These are phyloP conservation scores for Endotricha flammealis DNA, from an alignment of 2,888 invertebrate genomes.

Conservation along the genomic window DNA sequence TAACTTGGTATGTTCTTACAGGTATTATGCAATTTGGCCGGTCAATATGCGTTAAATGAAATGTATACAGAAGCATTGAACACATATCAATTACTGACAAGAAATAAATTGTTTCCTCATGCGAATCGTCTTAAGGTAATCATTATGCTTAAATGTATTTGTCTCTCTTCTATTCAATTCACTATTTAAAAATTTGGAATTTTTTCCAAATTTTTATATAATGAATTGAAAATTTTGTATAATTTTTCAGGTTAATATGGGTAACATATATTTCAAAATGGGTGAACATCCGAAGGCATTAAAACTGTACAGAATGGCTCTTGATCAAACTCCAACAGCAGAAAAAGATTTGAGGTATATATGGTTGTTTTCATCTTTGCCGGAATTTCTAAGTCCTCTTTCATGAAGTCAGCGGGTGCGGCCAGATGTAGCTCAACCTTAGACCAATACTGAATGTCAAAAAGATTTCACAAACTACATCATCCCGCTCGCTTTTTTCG, in stretches of 20 bases:
- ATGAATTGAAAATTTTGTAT: neutral
- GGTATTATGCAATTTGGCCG: slow-evolving; percentile 97
- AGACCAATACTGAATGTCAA: no score
- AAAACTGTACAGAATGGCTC: slow-evolving; percentile 98
- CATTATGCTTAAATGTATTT: neutral
- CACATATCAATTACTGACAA: slow-evolving; percentile 95
- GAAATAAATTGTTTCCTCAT: slow-evolving; percentile 95
- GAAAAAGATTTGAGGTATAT: slow-evolving; percentile 92
- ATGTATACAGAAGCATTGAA: slow-evolving; percentile 97
- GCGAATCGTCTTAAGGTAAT: slow-evolving; percentile 92
- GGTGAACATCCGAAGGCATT: slow-evolving; percentile 96
- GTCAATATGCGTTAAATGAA: slow-evolving; percentile 95
- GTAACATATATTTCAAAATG: slow-evolving; percentile 97
- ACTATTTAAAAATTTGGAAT: neutral
- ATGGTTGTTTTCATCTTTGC: neutral
- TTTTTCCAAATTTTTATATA: neutral
- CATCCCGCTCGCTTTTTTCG: no score
- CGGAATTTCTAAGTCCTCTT: neutral
- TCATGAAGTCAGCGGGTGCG: no score
- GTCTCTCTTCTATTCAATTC: neutral
- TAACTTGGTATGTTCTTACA: slow-evolving; percentile 49
- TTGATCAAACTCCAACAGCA: slow-evolving; percentile 96
- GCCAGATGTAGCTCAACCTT: no score
- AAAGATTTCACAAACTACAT: no score
- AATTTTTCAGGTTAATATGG: slow-evolving; percentile 90